These are phyloP conservation scores for Halictus ligatus DNA, from an alignment of 2,888 invertebrate species.

Conservation along the genomic window DNA sequence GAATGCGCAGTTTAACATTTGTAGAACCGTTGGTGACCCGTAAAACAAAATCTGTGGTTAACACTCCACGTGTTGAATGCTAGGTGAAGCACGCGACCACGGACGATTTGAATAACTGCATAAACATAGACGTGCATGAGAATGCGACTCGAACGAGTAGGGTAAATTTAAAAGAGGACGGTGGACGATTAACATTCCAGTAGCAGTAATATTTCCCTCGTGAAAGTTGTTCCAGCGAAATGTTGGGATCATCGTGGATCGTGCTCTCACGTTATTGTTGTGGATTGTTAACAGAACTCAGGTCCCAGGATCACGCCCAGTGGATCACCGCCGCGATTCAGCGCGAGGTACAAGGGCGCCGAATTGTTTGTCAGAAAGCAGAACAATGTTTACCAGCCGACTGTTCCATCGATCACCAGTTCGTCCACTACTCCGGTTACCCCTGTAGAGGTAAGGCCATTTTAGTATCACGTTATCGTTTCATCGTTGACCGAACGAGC, in stretches of 20 bases:
- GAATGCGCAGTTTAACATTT: neutral
- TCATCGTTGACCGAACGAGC: neutral
- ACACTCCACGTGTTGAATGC: neutral
- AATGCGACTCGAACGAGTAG: neutral
- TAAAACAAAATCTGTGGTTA: neutral
- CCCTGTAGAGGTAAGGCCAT: conserved; percentile 77
- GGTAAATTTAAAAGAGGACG: neutral
- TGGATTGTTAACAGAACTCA: conserved; percentile 74
- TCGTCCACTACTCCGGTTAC: conserved; percentile 77
- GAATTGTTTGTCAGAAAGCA: conserved; percentile 81
- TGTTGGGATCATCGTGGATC: neutral
- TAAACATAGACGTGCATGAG: neutral
- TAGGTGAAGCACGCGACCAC: neutral
- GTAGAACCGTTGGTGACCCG: neutral
- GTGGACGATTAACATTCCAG: neutral
- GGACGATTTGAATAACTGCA: neutral
- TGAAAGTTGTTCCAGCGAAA: neutral
- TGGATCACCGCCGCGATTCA: conserved; percentile 80
- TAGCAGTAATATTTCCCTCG: neutral
- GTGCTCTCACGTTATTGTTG: neutral
- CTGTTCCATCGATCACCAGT: conserved; percentile 75
- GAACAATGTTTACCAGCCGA: conserved; percentile 72
- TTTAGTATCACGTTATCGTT: neutral
- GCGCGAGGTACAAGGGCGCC: conserved; percentile 82
- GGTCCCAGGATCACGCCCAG: conserved; percentile 79